phyloP scores from a whole-genome alignment of 2,113 vertebrate genomes.

The Beaufortia kweichowensis region DNA sequence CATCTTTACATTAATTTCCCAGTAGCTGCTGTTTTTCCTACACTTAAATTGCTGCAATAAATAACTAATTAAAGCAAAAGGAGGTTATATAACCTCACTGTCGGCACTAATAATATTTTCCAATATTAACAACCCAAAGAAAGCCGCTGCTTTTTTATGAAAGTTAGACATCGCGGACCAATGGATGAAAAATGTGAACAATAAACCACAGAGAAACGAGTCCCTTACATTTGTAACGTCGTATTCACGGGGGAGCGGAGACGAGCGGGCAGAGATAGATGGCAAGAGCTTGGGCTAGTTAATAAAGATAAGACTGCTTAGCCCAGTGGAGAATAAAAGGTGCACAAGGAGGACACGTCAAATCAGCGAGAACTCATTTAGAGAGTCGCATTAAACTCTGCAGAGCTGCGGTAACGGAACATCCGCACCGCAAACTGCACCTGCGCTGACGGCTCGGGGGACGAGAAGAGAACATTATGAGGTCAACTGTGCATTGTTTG shows the following conservation, averaged over 20 bases:
- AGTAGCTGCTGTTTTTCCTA: not conserved
- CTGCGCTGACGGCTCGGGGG: constrained; percentile 37
- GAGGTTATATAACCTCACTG: not conserved
- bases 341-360: constrained; percentile 41
- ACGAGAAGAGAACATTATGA: constrained; percentile 42
- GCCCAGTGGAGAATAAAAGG: constrained; percentile 50
- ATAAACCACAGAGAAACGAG: constrained; percentile 14
- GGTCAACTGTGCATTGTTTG: constrained; percentile 43
- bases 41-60: not conserved
- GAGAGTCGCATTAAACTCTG: constrained; percentile 36
- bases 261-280: constrained; percentile 55
- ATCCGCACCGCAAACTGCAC: constrained; percentile 23
- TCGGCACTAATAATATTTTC: constrained; percentile 23
- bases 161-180: constrained; percentile 14
- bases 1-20: not conserved
- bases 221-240: constrained; percentile 30
- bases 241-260: constrained; percentile 41
- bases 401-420: constrained; percentile 6
- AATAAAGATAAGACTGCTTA: constrained; percentile 57
- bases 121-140: constrained; percentile 20
- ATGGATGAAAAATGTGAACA: constrained; percentile 42
- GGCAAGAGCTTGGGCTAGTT: constrained; percentile 48
- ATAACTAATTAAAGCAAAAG: constrained; percentile 15
- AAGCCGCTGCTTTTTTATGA: constrained; percentile 15
- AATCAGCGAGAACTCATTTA: constrained; percentile 49